Conservation (phyloP, 2,888 invertebrate species). For the Dichetophora obliterata region DNA sequence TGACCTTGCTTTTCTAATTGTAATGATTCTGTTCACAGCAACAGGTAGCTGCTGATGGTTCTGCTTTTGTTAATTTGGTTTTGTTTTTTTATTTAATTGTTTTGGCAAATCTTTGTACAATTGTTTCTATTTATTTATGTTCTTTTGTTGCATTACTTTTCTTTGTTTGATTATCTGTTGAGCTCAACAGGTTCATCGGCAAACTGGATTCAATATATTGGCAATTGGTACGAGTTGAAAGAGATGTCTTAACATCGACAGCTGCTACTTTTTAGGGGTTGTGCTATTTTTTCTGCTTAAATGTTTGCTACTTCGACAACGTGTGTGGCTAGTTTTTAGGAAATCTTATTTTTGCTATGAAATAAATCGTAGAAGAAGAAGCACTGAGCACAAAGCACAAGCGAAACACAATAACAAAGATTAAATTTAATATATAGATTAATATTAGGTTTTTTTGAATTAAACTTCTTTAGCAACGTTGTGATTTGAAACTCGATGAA, state of each 20-base stretch:
- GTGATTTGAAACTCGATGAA: too few species aligned
- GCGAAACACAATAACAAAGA: too few species aligned
- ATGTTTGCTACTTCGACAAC: neutral
- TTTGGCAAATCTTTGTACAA: conserved; percentile 20
- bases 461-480: too few species aligned
- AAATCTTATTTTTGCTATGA: conserved; percentile 5
- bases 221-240: neutral
- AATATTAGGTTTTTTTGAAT: too few species aligned
- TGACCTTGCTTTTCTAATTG: neutral
- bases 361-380: too few species aligned
- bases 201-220: neutral
- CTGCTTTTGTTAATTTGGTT: conserved; percentile 1
- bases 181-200: conserved; percentile 21
- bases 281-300: too few species aligned
- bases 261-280: too few species aligned
- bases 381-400: too few species aligned
- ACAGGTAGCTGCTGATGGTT: conserved; percentile 1
- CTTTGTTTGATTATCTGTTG: neutral
- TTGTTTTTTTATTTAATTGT: conserved; percentile 6
- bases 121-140: neutral
- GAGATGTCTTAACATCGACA: too few species aligned
- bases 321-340: conserved; percentile 43
- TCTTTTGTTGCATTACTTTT: neutral
- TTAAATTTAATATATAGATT: too few species aligned
- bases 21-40: neutral